These are phyloP conservation scores for human (Homo sapiens) DNA, from an alignment of 2,113 vertebrate species.

Conservation along the genomic window GRCh38 chr18:58091001-58091500, in stretches of 20 bases:
- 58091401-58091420: neutral
- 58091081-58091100: neutral
- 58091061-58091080: neutral
- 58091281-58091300: neutral
- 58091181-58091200: neutral
- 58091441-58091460: neutral
- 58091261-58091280: neutral
- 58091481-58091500: neutral
- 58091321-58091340: neutral
- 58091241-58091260: neutral
- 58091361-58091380: neutral
- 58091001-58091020: neutral
- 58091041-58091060: neutral
- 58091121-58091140: neutral
- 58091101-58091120: neutral
- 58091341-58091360: neutral
- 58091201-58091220: too few species aligned
- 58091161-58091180: neutral
- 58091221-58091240: neutral
- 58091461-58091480: rapidly evolving
- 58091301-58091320: too few species aligned
- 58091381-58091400: neutral
- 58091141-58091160: neutral
- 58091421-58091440: neutral
- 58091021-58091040: neutral